Base-by-base conservation (phyloP, 2,888 invertebrate genomes). In the Chouioia cunea region DNA sequence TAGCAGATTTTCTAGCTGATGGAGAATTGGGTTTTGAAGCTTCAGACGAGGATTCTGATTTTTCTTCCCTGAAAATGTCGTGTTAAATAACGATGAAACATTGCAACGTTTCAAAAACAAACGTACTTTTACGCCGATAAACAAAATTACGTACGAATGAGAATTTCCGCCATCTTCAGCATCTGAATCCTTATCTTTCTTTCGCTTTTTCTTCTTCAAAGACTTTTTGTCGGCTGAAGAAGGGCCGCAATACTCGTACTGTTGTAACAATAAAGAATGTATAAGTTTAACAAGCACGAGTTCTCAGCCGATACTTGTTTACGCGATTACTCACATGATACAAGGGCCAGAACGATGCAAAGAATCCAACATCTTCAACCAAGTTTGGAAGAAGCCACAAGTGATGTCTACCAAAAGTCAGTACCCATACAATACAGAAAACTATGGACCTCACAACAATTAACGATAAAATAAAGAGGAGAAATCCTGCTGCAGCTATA, bases 341-440 rank as follows among this genome's bases (percentile, higher is more conserved):
- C 0, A 97, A 88, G 2, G 99, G 99, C 93, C 97, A 96, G 88
- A 99, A 99, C 0, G 98, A 99, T 8, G 98, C 98, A 77, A 99
- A 93, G 89, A 99, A 97, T 64, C 99, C 98, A 36, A 99, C 99
- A 83, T 99, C 99, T 86, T 99, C 99, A 0, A 97, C 97, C 53
- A 99, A 89, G 87, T 99, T 99, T n/a, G 99, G 99, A 79, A 99
- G 89, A 75, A 99, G 90, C 99, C 99, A 99, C 76, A 99, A 89
- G 83, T 98, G 97, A 85, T 98, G 95, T 79, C 93, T 91, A 4
- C 98, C 95, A 71, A 95, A 88, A 0, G 97, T 95, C 16, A 93
- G 79, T 12, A 93, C 83, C 97, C 98, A 99, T 20, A 99, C 91
- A 10, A 93, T 82, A 77, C 95, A 95, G 88, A 99, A 99, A 62